A percentile compares a stretch with the other conserved stretches of the same genome.
Evolutionary conservation across 2,888 invertebrate species (phyloP).

Genomic region (Drosophila emarginata): DNA sequence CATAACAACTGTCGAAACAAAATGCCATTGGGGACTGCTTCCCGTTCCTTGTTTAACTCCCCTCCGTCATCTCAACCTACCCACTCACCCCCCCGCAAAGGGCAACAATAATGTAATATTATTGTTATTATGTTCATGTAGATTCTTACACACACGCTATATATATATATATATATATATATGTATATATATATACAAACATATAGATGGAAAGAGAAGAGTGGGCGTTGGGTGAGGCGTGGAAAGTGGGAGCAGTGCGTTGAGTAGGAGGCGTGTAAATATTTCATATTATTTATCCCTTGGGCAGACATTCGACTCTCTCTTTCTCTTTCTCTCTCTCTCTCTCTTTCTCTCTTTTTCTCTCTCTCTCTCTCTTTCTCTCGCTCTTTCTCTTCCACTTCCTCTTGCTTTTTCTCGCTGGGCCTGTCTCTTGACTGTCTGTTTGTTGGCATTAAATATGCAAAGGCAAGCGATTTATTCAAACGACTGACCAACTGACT

Average conservation of each 20-base stretch:
- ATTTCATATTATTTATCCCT: constrained; percentile 70
- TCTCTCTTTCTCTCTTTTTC: background rate
- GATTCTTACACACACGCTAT: constrained; percentile 19
- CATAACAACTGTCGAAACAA: constrained; percentile 47
- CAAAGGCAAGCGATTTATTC: constrained; percentile 62
- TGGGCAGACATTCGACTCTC: constrained; percentile 34
- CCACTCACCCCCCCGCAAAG: background rate
- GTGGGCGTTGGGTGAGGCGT: background rate
- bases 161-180: background rate
- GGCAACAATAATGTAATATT: constrained; percentile 43
- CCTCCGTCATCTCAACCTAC: background rate
- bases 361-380: background rate
- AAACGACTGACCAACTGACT: constrained; percentile 51
- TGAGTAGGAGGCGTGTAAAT: constrained; percentile 47
- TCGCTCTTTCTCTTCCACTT: constrained; percentile 14
- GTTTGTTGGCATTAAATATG: constrained; percentile 66
- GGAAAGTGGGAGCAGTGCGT: background rate
- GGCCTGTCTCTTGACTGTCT: constrained; percentile 23
- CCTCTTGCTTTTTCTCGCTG: background rate
- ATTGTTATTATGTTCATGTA: constrained; percentile 50
- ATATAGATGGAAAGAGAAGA: too few species aligned
- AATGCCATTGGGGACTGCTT: constrained; percentile 17
- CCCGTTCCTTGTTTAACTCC: background rate
- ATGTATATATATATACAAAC: background rate
- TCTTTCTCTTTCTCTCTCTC: constrained; percentile 20